Base-by-base conservation (phyloP, 1,140 invertebrate genomes). In the Bombus consobrinus region DNA sequence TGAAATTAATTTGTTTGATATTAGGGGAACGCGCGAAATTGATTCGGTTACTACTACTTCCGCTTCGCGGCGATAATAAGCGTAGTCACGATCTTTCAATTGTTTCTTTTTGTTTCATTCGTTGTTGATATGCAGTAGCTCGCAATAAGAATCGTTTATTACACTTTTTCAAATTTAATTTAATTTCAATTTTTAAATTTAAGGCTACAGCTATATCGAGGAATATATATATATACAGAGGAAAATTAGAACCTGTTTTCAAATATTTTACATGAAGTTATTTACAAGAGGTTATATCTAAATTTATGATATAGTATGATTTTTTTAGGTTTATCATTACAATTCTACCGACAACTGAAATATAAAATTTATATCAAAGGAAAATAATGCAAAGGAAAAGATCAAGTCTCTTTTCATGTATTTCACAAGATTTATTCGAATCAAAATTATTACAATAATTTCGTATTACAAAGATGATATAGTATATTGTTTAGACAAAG, bases 1-100 rank as follows among this genome's bases (percentile, higher is more conserved):
- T 73, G 57, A 82, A 82, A 77, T 66, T 32, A 79, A 79, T 79
- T 41, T n/a, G 69, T 72, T 72, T 41, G 37, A 34, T 5, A 72
- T 15, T 39, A 72, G 69, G 39, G 66, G 77, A 79, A 66, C 73
- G 47, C 28, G 43, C 32, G 57, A 81, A 81, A 83, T 66, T 68
- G 59, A 10, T 59, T 59, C 53, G 25, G 25, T 25, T 32, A 28
- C 59, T 12, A 59, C 13, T 47, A 62, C 47, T 41, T 73, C 28
- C 69, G 69, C 73, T 32, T 68, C 9, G 6, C 37, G 15, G 1
- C 1, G 39, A 62, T n/a, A 34, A 81, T 41, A 37, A 66, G 13
- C 28, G 68, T n/a, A 66, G 37, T 41, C 59, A 39, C n/a, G 9
- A 47, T 79, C 53, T 22, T 3, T n/a, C 43, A 47, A 10, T 78